phyloP scores from a whole-genome alignment of 1,140 invertebrate species.

The Charaxes varanes region DNA sequence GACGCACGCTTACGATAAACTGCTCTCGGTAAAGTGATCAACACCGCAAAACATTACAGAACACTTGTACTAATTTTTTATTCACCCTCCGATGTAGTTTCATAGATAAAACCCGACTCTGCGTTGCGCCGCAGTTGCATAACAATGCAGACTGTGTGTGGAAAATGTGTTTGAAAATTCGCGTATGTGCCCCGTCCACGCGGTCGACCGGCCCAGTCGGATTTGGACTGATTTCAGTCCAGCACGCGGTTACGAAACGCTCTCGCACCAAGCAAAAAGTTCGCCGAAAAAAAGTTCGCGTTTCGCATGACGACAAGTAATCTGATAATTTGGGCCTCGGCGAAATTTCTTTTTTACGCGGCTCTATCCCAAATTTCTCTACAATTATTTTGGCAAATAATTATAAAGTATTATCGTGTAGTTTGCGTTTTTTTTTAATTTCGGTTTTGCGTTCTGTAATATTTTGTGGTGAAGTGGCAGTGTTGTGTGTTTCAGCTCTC shows the following conservation, averaged over 20 bases:
- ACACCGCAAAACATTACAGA: slow-evolving; percentile 9
- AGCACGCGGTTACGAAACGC: slow-evolving; percentile 6
- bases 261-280: slow-evolving; percentile 7
- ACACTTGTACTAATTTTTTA: background rate
- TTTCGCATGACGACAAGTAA: slow-evolving; percentile 11
- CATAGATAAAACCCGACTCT: background rate
- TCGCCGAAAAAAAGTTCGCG: slow-evolving; percentile 12
- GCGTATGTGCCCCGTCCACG: slow-evolving; percentile 6
- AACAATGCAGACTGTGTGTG: slow-evolving; percentile 7
- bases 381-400: background rate
- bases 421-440: slow-evolving; percentile 1
- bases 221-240: slow-evolving; percentile 9
- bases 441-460: slow-evolving; percentile 3
- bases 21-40: slow-evolving; percentile 8
- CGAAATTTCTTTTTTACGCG: slow-evolving; percentile 4
- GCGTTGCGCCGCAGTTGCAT: slow-evolving; percentile 4
- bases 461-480: slow-evolving; percentile 6
- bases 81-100: no score
- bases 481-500: slow-evolving; percentile 7
- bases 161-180: slow-evolving; percentile 13
- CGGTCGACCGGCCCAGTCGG: slow-evolving; percentile 2
- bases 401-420: background rate
- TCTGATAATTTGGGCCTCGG: slow-evolving; percentile 5
- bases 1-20: slow-evolving; percentile 6
- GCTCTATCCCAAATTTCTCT: background rate